Conservation (phyloP, 2,113 vertebrate species). For the Platichthys stellatus region DNA sequence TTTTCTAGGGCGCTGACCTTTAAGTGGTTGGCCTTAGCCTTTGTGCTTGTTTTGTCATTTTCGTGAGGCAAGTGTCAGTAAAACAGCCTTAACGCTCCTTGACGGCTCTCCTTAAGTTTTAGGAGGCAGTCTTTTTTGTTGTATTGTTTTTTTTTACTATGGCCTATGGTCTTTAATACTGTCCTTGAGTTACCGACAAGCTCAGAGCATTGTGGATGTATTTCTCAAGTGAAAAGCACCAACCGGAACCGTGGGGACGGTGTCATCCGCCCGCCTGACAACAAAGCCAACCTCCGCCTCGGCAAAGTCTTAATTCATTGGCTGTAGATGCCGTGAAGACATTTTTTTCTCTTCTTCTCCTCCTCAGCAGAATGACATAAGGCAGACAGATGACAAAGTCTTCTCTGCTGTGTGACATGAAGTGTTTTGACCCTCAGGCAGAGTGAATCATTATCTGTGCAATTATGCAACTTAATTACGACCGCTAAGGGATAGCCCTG, state of each 20-base stretch:
- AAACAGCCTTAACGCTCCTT: conserved; percentile 18
- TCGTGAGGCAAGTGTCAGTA: conserved; percentile 30
- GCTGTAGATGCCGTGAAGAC: conserved; percentile 13
- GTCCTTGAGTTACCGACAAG: conserved; percentile 21
- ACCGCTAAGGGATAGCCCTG: conserved; percentile 55
- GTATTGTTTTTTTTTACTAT: neutral
- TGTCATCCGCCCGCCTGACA: conserved; percentile 27
- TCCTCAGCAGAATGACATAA: neutral
- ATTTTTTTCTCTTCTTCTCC: neutral
- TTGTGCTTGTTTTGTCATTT: conserved; percentile 3
- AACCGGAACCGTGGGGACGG: conserved; percentile 13
- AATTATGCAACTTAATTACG: conserved; percentile 75
- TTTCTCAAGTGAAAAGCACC: conserved; percentile 14
- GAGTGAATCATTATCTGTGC: conserved; percentile 72
- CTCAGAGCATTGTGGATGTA: conserved; percentile 5
- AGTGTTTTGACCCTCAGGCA: conserved; percentile 70
- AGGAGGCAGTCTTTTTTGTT: neutral
- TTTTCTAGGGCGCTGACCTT: conserved; percentile 8
- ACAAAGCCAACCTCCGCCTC: conserved; percentile 19
- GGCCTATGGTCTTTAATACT: conserved; percentile 12
- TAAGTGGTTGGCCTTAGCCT: conserved; percentile 7
- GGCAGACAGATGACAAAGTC: conserved; percentile 47
- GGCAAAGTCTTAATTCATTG: conserved; percentile 43
- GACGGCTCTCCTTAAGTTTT: conserved; percentile 32
- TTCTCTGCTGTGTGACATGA: conserved; percentile 52